Conservation (phyloP, 2,113 vertebrate genomes). For the Heterotilapia buettikoferi region DNA sequence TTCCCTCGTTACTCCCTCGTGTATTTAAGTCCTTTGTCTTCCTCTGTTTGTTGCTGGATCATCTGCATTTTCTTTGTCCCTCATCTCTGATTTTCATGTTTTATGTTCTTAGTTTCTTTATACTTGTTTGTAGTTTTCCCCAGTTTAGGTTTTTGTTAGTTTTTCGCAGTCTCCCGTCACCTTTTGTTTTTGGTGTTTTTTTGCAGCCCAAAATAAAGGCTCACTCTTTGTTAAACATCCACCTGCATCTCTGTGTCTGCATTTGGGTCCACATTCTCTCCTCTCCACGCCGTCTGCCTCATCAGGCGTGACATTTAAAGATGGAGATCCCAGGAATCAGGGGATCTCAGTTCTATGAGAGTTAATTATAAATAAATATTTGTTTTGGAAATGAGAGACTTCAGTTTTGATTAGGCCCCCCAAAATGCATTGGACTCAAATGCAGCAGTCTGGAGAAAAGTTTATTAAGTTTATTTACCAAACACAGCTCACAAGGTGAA, state of each 20-base stretch:
- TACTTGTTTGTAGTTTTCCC: background rate
- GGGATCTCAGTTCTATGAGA: background rate
- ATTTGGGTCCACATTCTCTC: background rate
- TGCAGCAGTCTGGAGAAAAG: background rate
- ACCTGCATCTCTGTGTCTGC: background rate
- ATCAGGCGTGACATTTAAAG: background rate
- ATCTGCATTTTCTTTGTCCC: background rate
- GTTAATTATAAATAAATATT: background rate
- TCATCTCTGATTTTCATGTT: background rate
- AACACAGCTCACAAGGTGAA: background rate
- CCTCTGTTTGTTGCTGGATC: background rate
- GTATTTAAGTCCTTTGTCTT: background rate
- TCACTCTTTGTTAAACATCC: background rate
- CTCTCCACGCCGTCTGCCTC: too few species aligned
- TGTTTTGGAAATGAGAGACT: background rate
- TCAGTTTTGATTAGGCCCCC: background rate
- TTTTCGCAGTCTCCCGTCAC: background rate
- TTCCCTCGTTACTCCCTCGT: background rate
- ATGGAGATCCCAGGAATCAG: background rate
- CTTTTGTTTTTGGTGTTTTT: background rate
- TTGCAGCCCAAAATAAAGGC: background rate
- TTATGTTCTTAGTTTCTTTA: background rate
- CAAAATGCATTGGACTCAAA: background rate
- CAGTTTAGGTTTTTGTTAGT: background rate
- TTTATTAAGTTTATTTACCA: background rate